These are phyloP conservation scores for Lamprotornis superbus DNA, from an alignment of 2,113 vertebrate species.

Conservation along the genomic window DNA sequence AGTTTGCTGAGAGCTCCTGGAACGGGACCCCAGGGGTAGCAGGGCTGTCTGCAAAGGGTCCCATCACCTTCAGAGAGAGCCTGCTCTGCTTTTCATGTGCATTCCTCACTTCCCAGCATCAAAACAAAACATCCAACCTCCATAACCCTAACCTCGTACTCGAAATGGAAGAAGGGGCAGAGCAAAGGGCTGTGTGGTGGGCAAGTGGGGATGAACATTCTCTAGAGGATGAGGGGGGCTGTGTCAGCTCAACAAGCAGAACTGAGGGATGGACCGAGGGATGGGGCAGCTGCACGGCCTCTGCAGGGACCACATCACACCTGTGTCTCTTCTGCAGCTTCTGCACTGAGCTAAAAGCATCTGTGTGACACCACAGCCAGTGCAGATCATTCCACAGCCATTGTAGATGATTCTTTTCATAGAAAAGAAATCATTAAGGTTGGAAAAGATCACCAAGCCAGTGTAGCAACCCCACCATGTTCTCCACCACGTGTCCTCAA, in stretches of 20 bases:
- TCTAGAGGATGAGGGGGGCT: not conserved
- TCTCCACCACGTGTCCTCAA: not conserved
- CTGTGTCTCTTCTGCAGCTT: not conserved
- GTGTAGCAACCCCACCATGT: too few species aligned
- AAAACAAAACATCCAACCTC: not conserved
- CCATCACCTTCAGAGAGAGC: not conserved
- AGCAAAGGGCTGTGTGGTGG: not conserved
- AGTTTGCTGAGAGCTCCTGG: not conserved
- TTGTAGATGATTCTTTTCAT: not conserved
- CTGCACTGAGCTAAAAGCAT: not conserved
- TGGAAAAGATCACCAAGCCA: not conserved
- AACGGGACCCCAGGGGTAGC: not conserved
- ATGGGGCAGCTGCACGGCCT: not conserved
- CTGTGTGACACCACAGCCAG: not conserved
- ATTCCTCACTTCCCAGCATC: not conserved
- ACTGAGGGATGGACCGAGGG: not conserved
- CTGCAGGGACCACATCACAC: not conserved
- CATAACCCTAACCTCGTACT: not conserved
- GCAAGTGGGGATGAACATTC: accelerated
- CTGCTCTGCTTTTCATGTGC: not conserved
- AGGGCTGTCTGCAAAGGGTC: not conserved
- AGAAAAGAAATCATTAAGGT: not conserved
- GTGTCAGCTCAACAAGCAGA: not conserved
- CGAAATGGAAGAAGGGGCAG: not conserved
- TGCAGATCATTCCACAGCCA: not conserved